phyloP scores from a whole-genome alignment of 2,888 invertebrate species.

The Orchesella flavescens region DNA sequence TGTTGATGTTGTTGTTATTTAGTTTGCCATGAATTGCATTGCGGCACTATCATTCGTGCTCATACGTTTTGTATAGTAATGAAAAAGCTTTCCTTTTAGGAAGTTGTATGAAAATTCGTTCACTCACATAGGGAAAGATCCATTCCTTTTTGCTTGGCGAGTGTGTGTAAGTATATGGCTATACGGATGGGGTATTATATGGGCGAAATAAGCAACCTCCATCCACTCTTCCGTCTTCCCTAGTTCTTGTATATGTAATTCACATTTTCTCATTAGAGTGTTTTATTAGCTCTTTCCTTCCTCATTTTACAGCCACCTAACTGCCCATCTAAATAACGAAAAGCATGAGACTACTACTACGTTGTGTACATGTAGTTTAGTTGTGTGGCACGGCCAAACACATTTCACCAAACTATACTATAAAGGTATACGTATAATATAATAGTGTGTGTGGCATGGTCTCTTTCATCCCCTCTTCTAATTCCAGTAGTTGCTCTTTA shows the following conservation, averaged over 20 bases:
- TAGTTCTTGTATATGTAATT: slow-evolving; percentile 58
- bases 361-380: slow-evolving; percentile 37
- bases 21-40: slow-evolving; percentile 57
- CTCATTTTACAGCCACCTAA: slow-evolving; percentile 64
- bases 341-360: slow-evolving; percentile 58
- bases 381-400: not conserved
- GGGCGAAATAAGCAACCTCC: not conserved
- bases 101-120: slow-evolving; percentile 6
- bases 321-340: slow-evolving; percentile 62
- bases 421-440: too few species aligned
- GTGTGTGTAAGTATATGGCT: not conserved
- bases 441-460: slow-evolving; percentile 11
- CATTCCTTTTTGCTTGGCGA: too few species aligned
- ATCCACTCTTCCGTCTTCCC: slow-evolving; percentile 42
- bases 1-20: slow-evolving; percentile 58
- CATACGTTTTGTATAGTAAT: slow-evolving; percentile 44
- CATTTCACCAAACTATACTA: too few species aligned
- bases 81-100: slow-evolving; percentile 39
- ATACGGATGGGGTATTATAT: not conserved
- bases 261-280: slow-evolving; percentile 69
- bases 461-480: slow-evolving; percentile 53
- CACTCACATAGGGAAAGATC: too few species aligned
- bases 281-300: slow-evolving; percentile 68
- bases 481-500: slow-evolving; percentile 47
- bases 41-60: slow-evolving; percentile 55